Evolutionary conservation across 2,888 invertebrate genomes (phyloP), one percentile per base, ranked within the genome.

Genomic region (Cryptus armator): DNA sequence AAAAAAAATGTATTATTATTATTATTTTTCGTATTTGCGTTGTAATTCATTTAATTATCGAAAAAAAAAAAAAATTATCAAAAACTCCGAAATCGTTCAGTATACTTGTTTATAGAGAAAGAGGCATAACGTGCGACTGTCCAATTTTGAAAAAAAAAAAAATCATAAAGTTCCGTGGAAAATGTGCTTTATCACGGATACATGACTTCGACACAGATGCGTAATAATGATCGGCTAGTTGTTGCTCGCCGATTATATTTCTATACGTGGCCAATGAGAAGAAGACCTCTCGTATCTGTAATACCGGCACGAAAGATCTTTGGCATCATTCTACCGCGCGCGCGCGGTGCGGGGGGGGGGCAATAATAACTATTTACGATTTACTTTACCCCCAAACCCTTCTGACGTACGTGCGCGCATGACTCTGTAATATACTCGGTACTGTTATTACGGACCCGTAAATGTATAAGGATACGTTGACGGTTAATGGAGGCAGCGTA

Each of bases 281-380:
- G 56, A 56, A 12, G 10, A 16, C 12, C 43, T 12, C 14, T 37
- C 16, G 48, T 64, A 16, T 51, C 32, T 48, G 51, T 64, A 37
- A 64, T 74, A 75, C 19, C 48, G 48, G 32, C 29, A n/a, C 78
- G n/a, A 48, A 59, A 66, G 64, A 72, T 72, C 64, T 48, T 64
- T 24, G 43, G 29, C 9, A 51, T 70, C 78, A 29, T 44, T 10
- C 29, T 59, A 59, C 44, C 24, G 62, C 46, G n/a, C 59, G 53
- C 19, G 19, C 24, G 24, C 24, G 24, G 24, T 0, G 24, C 1
- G 24, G 24, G 24, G 24, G 24, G 37, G 37, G 37, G 53, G 16
- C n/a, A 46, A 32, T 70, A 78, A 78, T 78, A 37, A 70, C 68
- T 70, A 68, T 78, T 70, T 68, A 78, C 68, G 68, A 78, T 70